These are phyloP conservation scores for Bombus sibiricus DNA, from an alignment of 1,140 invertebrate species.

Conservation along the genomic window DNA sequence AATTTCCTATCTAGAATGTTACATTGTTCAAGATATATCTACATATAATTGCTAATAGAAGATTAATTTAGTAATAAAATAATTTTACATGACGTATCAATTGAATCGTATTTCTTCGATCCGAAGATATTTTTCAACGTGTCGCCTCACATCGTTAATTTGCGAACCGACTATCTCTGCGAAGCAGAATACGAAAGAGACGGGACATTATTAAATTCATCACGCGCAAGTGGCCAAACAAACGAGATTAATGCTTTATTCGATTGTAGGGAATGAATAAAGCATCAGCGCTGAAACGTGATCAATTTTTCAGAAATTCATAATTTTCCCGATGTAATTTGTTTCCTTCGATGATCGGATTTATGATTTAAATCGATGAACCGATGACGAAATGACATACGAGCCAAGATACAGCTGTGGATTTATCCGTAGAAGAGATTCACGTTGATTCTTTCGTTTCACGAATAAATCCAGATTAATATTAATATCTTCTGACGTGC, in stretches of 20 bases:
- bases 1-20: too few relatives aligned
- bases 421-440: neutral
- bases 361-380: neutral
- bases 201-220: constrained; percentile 34
- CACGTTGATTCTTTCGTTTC: neutral
- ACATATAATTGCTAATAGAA: too few relatives aligned
- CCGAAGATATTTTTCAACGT: constrained; percentile 21
- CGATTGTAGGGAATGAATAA: neutral
- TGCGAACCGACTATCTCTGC: neutral
- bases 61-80: too few relatives aligned
- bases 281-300: neutral
- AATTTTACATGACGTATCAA: neutral
- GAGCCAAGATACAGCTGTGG: neutral
- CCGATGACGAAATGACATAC: neutral
- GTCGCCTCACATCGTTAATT: constrained; percentile 12
- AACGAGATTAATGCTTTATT: constrained; percentile 20
- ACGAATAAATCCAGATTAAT: neutral
- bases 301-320: neutral
- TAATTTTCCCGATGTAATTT: neutral
- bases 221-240: constrained; percentile 5
- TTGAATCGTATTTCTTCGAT: neutral
- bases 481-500: neutral
- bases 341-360: neutral
- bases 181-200: constrained; percentile 1
- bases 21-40: too few relatives aligned